A percentile compares a stretch with the other conserved stretches of the same genome.
These are phyloP conservation scores for Antheraea mylitta DNA, from an alignment of 1,140 invertebrate species.

Conservation along the genomic window DNA sequence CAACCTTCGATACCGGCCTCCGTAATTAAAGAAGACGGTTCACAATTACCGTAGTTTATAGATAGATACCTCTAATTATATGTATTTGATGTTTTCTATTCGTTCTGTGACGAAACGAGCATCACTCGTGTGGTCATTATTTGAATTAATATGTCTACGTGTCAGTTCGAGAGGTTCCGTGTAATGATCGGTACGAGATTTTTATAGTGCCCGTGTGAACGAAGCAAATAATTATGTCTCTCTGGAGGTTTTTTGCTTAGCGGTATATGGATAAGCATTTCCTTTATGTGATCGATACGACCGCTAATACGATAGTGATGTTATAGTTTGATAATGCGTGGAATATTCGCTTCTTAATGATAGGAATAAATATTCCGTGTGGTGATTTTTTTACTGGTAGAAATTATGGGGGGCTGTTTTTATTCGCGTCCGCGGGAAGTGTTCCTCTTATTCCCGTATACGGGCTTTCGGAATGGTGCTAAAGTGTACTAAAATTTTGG, in stretches of 20 bases:
- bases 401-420: neutral
- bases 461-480: too few species aligned
- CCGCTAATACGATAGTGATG: slow-evolving; percentile 26
- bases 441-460: too few species aligned
- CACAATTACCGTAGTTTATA: slow-evolving; percentile 74
- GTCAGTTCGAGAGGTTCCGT: slow-evolving; percentile 66
- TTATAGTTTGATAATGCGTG: neutral
- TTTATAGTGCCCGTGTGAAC: slow-evolving; percentile 73
- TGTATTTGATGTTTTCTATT: slow-evolving; percentile 76
- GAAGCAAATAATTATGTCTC: slow-evolving; percentile 65
- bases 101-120: slow-evolving; percentile 69
- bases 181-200: slow-evolving; percentile 65
- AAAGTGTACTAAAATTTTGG: too few species aligned
- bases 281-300: slow-evolving; percentile 41
- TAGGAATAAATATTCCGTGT: slow-evolving; percentile 1
- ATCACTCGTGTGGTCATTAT: slow-evolving; percentile 69
- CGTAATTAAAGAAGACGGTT: slow-evolving; percentile 72
- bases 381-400: neutral
- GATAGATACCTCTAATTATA: slow-evolving; percentile 74
- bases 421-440: neutral
- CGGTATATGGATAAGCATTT: slow-evolving; percentile 35
- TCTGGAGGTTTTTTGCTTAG: slow-evolving; percentile 47
- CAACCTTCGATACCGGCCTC: slow-evolving; percentile 54
- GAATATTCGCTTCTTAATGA: slow-evolving; percentile 12
- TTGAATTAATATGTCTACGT: slow-evolving; percentile 77